A percentile compares a stretch with the other conserved stretches of the same genome.
phyloP scores from a whole-genome alignment of 2,888 invertebrate species.

The Bombylius major region DNA sequence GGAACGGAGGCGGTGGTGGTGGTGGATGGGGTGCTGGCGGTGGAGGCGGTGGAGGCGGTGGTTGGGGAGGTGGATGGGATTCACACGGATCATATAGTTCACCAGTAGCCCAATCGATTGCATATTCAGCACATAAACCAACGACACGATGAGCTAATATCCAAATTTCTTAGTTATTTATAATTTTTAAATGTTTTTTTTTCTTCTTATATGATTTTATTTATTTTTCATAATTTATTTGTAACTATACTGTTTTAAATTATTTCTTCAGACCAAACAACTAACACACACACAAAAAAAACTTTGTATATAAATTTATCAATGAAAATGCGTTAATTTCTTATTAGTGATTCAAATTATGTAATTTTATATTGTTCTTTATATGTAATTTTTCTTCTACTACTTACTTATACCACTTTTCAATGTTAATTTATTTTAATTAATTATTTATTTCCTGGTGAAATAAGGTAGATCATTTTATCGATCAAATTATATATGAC shows the following conservation, averaged over 20 bases:
- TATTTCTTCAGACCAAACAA: no score
- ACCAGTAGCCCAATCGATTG: conserved; percentile 40
- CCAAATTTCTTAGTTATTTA: background rate
- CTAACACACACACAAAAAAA: no score
- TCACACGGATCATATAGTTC: conserved; percentile 40
- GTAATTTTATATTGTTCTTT: no score
- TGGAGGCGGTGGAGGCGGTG: conserved; percentile 15
- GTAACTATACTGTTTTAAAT: background rate
- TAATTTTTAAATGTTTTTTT: background rate
- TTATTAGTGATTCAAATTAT: no score
- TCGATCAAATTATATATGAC: background rate
- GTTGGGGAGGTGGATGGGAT: conserved; percentile 31
- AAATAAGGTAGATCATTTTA: background rate
- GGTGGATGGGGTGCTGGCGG: conserved; percentile 15
- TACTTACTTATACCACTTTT: no score
- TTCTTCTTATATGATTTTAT: background rate
- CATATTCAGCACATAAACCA: conserved; percentile 40
- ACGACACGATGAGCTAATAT: conserved; percentile 12
- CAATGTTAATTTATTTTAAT: no score
- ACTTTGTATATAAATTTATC: no score
- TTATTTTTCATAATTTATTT: conserved; percentile 6
- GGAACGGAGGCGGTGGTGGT: conserved; percentile 20
- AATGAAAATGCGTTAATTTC: no score
- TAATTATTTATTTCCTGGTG: background rate
- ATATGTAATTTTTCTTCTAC: no score